Evolutionary conservation across 2,113 vertebrate species (phyloP).

Genomic region (Pan paniscus): DNA sequence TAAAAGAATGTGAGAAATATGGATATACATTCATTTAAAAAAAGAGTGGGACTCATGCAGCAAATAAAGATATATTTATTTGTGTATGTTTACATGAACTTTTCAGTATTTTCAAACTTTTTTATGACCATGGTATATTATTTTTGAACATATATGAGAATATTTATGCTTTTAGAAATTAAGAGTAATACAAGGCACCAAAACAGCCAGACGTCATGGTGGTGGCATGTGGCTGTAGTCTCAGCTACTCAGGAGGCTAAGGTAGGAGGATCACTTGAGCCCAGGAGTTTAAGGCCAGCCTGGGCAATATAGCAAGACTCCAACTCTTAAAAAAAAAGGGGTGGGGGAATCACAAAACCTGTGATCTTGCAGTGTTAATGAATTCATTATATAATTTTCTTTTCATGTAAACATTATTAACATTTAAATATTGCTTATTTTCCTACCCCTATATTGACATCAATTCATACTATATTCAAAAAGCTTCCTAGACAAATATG

Average conservation of each 20-base stretch:
- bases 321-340: background rate
- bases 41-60: background rate
- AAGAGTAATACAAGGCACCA: too few species aligned
- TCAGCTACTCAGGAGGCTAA: too few species aligned
- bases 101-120: background rate
- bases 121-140: background rate
- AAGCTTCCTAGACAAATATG: background rate
- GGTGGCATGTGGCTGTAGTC: too few species aligned
- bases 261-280: too few species aligned
- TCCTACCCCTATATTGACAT: background rate
- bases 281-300: background rate
- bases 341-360: background rate
- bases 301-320: background rate
- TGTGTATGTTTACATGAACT: background rate
- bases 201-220: too few species aligned
- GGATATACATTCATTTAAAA: background rate
- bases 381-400: background rate
- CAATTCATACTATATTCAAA: background rate
- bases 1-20: slow-evolving; percentile 8
- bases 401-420: background rate
- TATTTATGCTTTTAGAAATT: background rate
- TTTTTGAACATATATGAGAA: background rate
- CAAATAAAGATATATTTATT: background rate
- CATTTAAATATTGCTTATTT: background rate
- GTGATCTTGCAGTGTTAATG: background rate